phyloP scores from a whole-genome alignment of 2,888 invertebrate species.

The Oegoconia quadripuncta region DNA sequence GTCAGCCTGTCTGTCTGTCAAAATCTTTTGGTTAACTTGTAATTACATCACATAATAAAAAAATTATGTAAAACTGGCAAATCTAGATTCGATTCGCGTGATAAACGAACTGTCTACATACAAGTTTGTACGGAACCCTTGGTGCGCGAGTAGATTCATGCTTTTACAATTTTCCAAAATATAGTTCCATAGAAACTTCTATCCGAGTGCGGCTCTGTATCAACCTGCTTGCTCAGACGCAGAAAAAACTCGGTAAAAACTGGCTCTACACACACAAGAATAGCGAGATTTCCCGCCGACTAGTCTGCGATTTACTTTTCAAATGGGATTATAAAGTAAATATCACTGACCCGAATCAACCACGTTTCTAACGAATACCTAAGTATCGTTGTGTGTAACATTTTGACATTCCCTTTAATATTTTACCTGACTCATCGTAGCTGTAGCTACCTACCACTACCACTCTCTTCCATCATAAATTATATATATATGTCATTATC shows the following conservation, averaged over 20 bases:
- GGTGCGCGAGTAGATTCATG: not conserved
- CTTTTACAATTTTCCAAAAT: not conserved
- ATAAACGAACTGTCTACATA: no score
- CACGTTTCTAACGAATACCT: constrained; percentile 3
- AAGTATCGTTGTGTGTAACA: not conserved
- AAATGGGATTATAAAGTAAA: constrained; percentile 38
- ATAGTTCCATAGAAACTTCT: no score
- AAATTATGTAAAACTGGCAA: no score
- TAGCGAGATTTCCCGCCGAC: constrained; percentile 57
- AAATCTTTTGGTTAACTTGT: no score
- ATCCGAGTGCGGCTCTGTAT: constrained; percentile 48
- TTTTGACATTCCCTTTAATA: not conserved
- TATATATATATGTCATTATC: no score
- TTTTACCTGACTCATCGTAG: not conserved
- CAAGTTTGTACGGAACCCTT: no score
- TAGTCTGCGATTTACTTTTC: constrained; percentile 46
- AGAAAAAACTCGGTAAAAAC: constrained; percentile 59
- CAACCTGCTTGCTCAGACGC: constrained; percentile 49
- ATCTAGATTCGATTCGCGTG: no score
- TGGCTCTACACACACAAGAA: constrained; percentile 41
- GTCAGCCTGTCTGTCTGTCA: no score
- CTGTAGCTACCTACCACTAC: no score
- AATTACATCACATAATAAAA: no score
- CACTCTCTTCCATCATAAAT: no score
- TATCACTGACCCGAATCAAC: constrained; percentile 18